phyloP scores from a whole-genome alignment of 2,797 vertebrate species.

The Fratercula arctica region DNA sequence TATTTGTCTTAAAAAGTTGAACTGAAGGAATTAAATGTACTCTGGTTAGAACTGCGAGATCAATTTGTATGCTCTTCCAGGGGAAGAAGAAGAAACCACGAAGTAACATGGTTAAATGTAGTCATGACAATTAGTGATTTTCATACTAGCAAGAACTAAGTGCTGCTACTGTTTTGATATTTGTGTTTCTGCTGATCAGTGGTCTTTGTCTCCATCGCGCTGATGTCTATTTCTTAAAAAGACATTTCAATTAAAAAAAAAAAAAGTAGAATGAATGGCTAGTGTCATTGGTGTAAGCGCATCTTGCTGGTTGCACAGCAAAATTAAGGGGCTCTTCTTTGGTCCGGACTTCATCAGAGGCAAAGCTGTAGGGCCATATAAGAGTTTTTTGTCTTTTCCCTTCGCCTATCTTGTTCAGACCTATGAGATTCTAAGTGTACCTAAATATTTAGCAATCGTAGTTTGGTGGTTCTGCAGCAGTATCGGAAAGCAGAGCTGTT shows the following conservation, averaged over 20 bases:
- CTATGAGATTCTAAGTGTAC: not conserved
- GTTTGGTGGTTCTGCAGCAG: not conserved
- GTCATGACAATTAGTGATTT: not conserved
- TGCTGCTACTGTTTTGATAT: not conserved
- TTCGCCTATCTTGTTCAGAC: not conserved
- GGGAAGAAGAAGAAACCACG: not conserved
- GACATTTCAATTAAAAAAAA: not conserved
- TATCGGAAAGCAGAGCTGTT: not conserved
- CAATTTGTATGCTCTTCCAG: not conserved
- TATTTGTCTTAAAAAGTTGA: not conserved
- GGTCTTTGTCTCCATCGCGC: not conserved
- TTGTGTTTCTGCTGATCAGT: not conserved
- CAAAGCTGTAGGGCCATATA: not conserved
- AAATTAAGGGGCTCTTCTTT: not conserved
- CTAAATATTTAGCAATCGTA: not conserved
- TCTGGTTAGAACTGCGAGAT: not conserved
- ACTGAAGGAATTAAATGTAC: not conserved
- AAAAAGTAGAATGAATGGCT: not conserved
- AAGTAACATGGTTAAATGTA: accelerated
- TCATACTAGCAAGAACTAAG: not conserved
- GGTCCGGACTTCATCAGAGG: not conserved
- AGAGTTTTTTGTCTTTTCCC: not conserved
- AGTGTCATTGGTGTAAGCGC: not conserved
- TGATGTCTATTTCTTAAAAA: not conserved
- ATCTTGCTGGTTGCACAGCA: not conserved